A percentile compares a stretch with the other conserved stretches of the same genome.
Evolutionary conservation across 2,113 vertebrate genomes (phyloP).

Genomic region (Hippocampus abdominalis): DNA sequence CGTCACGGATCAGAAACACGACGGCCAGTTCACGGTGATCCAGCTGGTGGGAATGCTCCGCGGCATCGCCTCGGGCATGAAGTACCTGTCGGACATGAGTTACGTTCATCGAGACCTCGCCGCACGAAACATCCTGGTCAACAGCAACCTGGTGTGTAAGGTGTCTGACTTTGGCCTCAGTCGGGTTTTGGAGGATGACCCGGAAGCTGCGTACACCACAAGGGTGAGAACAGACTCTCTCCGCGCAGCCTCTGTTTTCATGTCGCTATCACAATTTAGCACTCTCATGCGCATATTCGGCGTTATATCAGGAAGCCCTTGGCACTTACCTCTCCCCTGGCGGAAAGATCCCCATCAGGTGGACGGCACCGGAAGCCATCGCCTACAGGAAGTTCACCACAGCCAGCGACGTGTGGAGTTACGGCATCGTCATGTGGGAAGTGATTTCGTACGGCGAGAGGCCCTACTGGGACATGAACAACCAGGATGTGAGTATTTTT

Average conservation of each 20-base stretch:
- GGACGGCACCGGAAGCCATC: conserved; percentile 95
- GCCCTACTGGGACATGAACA: conserved; percentile 98
- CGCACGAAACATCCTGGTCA: conserved; percentile 95
- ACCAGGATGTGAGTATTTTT: conserved; percentile 86
- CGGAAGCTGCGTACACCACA: conserved; percentile 92
- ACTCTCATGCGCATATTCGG: too few relatives aligned
- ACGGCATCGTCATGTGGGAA: conserved; percentile 97
- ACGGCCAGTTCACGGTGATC: conserved; percentile 94
- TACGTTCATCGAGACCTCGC: conserved; percentile 95
- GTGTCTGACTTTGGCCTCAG: conserved; percentile 98
- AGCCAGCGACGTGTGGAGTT: conserved; percentile 92
- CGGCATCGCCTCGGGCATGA: conserved; percentile 96
- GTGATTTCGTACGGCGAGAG: conserved; percentile 96
- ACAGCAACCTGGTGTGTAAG: conserved; percentile 97
- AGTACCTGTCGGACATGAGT: conserved; percentile 97
- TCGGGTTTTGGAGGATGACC: conserved; percentile 91
- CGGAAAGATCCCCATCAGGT: conserved; percentile 96
- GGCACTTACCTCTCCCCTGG: conserved; percentile 80
- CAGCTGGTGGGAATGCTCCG: conserved; percentile 97
- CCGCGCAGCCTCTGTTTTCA: too few relatives aligned
- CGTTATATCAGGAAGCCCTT: conserved; percentile 61
- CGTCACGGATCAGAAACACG: conserved; percentile 82
- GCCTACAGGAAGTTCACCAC: conserved; percentile 94
- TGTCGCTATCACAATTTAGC: too few relatives aligned
- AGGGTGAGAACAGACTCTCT: conserved; percentile 76